Evolutionary conservation across 2,888 invertebrate species (phyloP).

Genomic region (Tetragonula carbonaria): DNA sequence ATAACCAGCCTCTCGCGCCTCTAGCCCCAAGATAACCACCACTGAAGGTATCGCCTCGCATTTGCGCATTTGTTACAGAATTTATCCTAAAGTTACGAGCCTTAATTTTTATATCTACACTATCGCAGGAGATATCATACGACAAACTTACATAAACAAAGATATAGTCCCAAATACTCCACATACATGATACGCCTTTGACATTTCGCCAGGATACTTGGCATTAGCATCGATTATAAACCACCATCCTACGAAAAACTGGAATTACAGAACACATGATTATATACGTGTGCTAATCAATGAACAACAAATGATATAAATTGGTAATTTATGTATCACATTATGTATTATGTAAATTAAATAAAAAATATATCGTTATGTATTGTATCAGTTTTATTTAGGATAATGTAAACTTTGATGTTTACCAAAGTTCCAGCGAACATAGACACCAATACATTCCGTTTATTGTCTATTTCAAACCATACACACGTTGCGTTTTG

Average conservation of each 20-base stretch:
- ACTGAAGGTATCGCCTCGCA: constrained; percentile 92
- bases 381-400: constrained; percentile 6
- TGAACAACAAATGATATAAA: background rate
- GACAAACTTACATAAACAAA: constrained; percentile 91
- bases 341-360: constrained; percentile 8
- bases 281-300: background rate
- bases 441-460: constrained; percentile 94
- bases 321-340: background rate
- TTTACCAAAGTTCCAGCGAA: constrained; percentile 94
- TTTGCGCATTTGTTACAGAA: constrained; percentile 97
- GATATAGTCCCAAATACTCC: constrained; percentile 98
- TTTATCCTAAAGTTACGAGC: constrained; percentile 88
- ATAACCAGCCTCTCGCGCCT: constrained; percentile 96
- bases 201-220: constrained; percentile 89
- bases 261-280: constrained; percentile 69
- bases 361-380: background rate
- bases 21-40: constrained; percentile 94
- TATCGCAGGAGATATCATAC: background rate
- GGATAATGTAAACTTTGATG: constrained; percentile 52
- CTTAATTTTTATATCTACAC: background rate
- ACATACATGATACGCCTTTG: constrained; percentile 94
- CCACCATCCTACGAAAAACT: constrained; percentile 99
- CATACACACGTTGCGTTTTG: constrained; percentile 91
- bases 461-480: constrained; percentile 93
- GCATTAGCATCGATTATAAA: constrained; percentile 97